Evolutionary conservation across 2,888 invertebrate species (phyloP).

Genomic region (Bellardia pandia): DNA sequence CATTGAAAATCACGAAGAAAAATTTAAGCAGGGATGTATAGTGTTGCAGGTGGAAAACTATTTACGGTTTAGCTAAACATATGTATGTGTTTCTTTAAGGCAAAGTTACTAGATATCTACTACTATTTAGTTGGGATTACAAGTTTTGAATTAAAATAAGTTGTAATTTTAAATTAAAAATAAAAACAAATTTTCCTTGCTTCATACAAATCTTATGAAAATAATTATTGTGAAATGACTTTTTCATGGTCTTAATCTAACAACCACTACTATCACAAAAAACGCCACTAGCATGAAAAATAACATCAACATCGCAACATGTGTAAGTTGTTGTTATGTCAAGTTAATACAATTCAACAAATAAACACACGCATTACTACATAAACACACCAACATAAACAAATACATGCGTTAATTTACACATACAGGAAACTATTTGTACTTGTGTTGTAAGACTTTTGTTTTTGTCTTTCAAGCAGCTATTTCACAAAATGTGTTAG

Average conservation of each 20-base stretch:
- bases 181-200: too few relatives aligned
- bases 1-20: background rate
- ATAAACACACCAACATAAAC: background rate
- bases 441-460: background rate
- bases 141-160: too few relatives aligned
- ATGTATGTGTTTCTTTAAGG: too few relatives aligned
- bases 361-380: conserved; percentile 14
- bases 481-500: background rate
- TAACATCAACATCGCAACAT: conserved; percentile 2
- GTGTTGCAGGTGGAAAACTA: too few relatives aligned
- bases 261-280: background rate
- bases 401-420: conserved; percentile 29
- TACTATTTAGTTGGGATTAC: too few relatives aligned
- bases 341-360: background rate
- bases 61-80: too few relatives aligned
- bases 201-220: too few relatives aligned
- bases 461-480: background rate
- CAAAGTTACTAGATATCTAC: too few relatives aligned
- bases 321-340: conserved; percentile 30
- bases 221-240: background rate
- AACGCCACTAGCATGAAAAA: background rate
- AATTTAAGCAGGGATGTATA: too few relatives aligned
- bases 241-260: background rate
- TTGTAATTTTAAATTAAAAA: background rate
- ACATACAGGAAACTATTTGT: conserved; percentile 35